Conservation (phyloP, 2,113 vertebrate genomes). For the Dolichotis patagonum region DNA sequence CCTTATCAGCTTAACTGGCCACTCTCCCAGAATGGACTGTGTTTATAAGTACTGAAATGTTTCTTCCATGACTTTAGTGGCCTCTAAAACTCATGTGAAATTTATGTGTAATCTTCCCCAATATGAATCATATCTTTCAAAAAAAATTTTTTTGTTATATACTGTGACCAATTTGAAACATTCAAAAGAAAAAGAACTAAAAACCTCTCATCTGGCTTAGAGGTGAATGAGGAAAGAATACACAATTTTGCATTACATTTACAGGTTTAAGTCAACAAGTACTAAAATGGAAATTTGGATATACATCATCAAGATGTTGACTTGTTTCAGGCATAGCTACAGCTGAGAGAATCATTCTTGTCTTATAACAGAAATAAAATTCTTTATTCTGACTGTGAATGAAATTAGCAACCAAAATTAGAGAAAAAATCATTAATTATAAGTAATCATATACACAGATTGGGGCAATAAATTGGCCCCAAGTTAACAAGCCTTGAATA, state of each 20-base stretch:
- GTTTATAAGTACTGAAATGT: conserved; percentile 44
- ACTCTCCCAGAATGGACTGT: neutral
- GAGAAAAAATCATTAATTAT: conserved; percentile 23
- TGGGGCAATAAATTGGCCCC: neutral
- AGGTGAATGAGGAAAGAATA: neutral
- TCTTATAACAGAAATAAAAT: conserved; percentile 32
- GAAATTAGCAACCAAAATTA: conserved; percentile 2
- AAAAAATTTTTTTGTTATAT: neutral
- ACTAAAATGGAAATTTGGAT: conserved; percentile 24
- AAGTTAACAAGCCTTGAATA: neutral
- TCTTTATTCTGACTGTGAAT: neutral
- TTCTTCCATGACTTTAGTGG: conserved; percentile 38
- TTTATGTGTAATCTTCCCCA: conserved; percentile 50
- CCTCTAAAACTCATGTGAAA: conserved; percentile 53
- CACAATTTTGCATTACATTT: conserved; percentile 22
- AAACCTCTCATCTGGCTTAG: neutral
- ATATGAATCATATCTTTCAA: conserved; percentile 58
- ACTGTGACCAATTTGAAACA: conserved; percentile 36
- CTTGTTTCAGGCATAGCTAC: neutral
- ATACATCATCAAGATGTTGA: neutral
- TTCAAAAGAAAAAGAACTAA: conserved; percentile 57
- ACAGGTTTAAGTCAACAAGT: neutral
- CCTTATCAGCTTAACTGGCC: conserved; percentile 31
- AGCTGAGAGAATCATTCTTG: neutral
- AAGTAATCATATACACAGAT: neutral